Evolutionary conservation across 2,113 vertebrate species (phyloP).

Genomic region (Neogobius melanostomus): DNA sequence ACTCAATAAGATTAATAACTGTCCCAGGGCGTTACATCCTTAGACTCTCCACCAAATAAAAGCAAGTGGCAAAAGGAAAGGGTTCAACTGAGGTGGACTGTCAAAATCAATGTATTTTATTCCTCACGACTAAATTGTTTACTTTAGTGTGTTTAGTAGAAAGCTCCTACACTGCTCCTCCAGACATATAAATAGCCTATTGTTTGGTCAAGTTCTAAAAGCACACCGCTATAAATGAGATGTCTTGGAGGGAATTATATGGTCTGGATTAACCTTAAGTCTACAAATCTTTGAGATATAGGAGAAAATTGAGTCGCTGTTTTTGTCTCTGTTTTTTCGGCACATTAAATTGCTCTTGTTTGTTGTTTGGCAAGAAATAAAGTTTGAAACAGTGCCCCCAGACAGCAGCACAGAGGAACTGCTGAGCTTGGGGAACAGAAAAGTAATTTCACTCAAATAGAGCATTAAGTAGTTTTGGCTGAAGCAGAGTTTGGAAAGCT

Average conservation of each 20-base stretch:
- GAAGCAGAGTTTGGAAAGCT: constrained; percentile 65
- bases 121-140: background rate
- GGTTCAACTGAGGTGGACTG: no score
- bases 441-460: constrained; percentile 71
- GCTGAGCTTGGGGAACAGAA: constrained; percentile 62
- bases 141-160: background rate
- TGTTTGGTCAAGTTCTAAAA: constrained; percentile 8
- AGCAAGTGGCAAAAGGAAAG: no score
- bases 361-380: constrained; percentile 72
- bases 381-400: constrained; percentile 62
- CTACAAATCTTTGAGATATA: constrained; percentile 27
- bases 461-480: constrained; percentile 70
- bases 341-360: constrained; percentile 52
- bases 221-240: constrained; percentile 18
- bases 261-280: constrained; percentile 28
- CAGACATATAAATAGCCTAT: constrained; percentile 1
- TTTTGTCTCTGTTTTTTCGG: constrained; percentile 53
- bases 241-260: constrained; percentile 41
- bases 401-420: constrained; percentile 63
- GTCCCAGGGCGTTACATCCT: no score
- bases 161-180: constrained; percentile 9
- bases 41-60: no score
- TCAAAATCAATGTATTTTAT: background rate
- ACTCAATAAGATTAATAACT: no score
- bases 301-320: constrained; percentile 24